Conservation (phyloP, 2,113 vertebrate genomes). For the Percopsis transmontana region DNA sequence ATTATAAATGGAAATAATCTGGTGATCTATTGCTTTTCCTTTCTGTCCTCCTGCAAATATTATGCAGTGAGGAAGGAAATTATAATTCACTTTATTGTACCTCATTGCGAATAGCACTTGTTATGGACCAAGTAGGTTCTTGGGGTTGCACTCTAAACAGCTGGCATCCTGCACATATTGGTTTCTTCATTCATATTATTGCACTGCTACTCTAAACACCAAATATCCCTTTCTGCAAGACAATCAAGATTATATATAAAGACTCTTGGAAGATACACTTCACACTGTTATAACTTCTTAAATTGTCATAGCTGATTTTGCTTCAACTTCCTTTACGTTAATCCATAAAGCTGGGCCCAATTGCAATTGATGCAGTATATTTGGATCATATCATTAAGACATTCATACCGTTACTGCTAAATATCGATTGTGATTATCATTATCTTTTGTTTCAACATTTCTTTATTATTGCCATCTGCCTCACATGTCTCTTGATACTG, state of each 20-base stretch:
- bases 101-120: slow-evolving; percentile 62
- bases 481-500: slow-evolving; percentile 58
- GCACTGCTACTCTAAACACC: slow-evolving; percentile 57
- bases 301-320: neutral
- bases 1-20: slow-evolving; percentile 74
- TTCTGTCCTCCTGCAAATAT: slow-evolving; percentile 57
- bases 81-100: slow-evolving; percentile 65
- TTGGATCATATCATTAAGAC: slow-evolving; percentile 40
- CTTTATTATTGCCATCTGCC: too few relatives aligned
- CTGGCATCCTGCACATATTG: slow-evolving; percentile 40
- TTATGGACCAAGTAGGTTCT: slow-evolving; percentile 48
- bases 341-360: too few relatives aligned
- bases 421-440: slow-evolving; percentile 40
- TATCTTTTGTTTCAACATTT: too few relatives aligned
- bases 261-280: neutral
- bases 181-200: slow-evolving; percentile 62
- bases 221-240: slow-evolving; percentile 30
- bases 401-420: slow-evolving; percentile 48
- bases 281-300: neutral
- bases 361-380: slow-evolving; percentile 18
- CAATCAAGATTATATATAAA: too few relatives aligned
- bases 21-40: slow-evolving; percentile 56
- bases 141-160: slow-evolving; percentile 55
- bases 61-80: slow-evolving; percentile 64
- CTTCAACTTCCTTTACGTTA: neutral